Conservation (phyloP, 2,888 invertebrate species). For the Eulithis prunata region DNA sequence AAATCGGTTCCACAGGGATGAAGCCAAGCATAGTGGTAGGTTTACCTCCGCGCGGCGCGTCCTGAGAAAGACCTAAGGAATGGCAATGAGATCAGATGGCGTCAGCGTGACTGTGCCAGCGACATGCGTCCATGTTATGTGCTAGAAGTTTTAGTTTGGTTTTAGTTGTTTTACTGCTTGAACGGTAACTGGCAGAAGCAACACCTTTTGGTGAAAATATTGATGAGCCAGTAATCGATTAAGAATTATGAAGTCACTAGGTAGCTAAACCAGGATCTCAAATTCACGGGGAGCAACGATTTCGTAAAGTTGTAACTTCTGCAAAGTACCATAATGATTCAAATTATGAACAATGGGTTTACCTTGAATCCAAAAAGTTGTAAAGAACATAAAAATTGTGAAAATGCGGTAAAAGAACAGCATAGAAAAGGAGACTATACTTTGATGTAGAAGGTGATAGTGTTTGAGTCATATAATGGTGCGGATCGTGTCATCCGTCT, state of each 20-base stretch:
- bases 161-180: constrained; percentile 24
- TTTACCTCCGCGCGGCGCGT: constrained; percentile 80
- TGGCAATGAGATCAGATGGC: constrained; percentile 77
- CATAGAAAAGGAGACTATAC: constrained; percentile 41
- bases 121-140: constrained; percentile 71
- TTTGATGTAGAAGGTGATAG: constrained; percentile 6
- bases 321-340: constrained; percentile 20
- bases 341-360: constrained; percentile 49
- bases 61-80: constrained; percentile 85
- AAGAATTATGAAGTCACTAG: no score
- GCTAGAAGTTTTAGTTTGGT: constrained; percentile 50
- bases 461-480: constrained; percentile 1
- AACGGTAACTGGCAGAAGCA: constrained; percentile 22
- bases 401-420: constrained; percentile 52
- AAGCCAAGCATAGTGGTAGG: constrained; percentile 76
- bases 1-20: constrained; percentile 79
- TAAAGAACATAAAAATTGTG: constrained; percentile 65
- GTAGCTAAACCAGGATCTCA: no score
- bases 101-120: constrained; percentile 73
- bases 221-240: background rate
- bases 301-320: constrained; percentile 20
- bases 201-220: background rate
- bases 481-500: background rate
- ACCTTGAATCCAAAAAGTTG: constrained; percentile 68
- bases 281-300: no score